Evolutionary conservation across 2,888 invertebrate genomes (phyloP), one percentile per base, ranked within the genome.

Genomic region (Phasia obesa): DNA sequence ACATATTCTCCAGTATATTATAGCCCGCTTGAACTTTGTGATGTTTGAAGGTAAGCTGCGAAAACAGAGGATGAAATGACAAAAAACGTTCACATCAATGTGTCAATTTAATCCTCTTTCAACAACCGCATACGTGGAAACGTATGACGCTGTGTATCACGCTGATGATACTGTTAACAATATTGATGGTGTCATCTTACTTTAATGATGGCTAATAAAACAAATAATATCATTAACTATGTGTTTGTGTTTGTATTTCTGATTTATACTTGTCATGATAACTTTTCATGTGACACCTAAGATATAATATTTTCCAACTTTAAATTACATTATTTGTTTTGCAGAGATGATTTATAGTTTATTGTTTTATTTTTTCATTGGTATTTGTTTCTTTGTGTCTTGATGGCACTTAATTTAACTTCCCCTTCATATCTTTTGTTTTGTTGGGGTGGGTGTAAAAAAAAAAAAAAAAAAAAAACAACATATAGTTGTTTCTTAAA

Each of bases 181-280:
- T 64, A 35, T 44, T 57, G 47, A 42, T 62, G 35, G 42, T 23
- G 1, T 13, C n/a, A 13, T 42, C 4, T 11, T 0, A 35, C 35
- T 35, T 35, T 15, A 42, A 2, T 42, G 4, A 42, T 42, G 15
- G n/a, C 42, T 42, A n/a, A 5, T 2, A 42, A 0, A 9, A 35
- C 2, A 35, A 35, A 42, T 27, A 27, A 27, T 42, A 13, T n/a
- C 15, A 42, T n/a, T n/a, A n/a, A 13, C n/a, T 2, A 5, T 42
- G 51, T 23, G 31, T 51, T 9, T 42, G 13, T 59, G 35, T 57
- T 21, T 27, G n/a, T 55, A 4, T 2, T 47, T 74, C 47, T 83
- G 71, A 79, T 79, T 83, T 79, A 83, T 73, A 59, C 57, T 79
- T 67, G 60, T 60, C 62, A 31, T 79, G 79, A 57, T 67, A 65